phyloP scores from a whole-genome alignment of 2,113 vertebrate species.

The Elephas maximus region DNA sequence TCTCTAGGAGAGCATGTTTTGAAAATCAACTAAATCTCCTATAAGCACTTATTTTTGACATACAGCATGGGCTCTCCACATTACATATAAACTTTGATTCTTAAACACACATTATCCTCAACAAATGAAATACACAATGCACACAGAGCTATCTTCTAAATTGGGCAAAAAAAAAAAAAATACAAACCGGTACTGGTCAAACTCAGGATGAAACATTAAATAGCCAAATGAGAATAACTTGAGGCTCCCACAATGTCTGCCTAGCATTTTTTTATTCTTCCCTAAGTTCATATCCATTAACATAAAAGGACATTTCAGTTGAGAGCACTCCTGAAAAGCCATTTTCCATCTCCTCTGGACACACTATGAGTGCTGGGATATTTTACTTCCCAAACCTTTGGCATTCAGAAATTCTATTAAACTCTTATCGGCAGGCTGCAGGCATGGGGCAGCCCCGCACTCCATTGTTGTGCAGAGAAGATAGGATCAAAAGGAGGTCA shows the following conservation, averaged over 20 bases:
- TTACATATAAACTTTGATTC: neutral
- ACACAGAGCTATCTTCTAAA: neutral
- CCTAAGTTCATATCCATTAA: constrained; percentile 91
- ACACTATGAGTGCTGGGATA: constrained; percentile 91
- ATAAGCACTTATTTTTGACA: neutral
- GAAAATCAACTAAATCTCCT: neutral
- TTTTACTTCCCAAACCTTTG: constrained; percentile 96
- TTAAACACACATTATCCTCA: neutral
- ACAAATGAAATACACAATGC: neutral
- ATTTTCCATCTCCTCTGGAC: constrained; percentile 95
- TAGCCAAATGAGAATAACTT: constrained; percentile 14
- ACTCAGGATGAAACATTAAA: constrained; percentile 70
- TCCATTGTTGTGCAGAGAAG: constrained; percentile 94
- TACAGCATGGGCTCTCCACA: neutral
- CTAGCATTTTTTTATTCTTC: constrained; percentile 79
- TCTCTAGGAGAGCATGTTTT: neutral
- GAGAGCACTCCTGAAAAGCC: constrained; percentile 94
- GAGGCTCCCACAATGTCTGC: constrained; percentile 77
- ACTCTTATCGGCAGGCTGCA: constrained; percentile 97
- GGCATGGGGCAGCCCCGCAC: constrained; percentile 91
- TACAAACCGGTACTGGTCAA: constrained; percentile 23
- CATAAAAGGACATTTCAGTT: constrained; percentile 93
- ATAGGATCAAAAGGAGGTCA: constrained; percentile 93
- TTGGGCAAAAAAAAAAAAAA: constrained; percentile 18
- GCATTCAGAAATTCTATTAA: constrained; percentile 98